A percentile compares a stretch with the other conserved stretches of the same genome.
Evolutionary conservation across 2,113 vertebrate genomes (phyloP).

Genomic region (Corapipo altera): DNA sequence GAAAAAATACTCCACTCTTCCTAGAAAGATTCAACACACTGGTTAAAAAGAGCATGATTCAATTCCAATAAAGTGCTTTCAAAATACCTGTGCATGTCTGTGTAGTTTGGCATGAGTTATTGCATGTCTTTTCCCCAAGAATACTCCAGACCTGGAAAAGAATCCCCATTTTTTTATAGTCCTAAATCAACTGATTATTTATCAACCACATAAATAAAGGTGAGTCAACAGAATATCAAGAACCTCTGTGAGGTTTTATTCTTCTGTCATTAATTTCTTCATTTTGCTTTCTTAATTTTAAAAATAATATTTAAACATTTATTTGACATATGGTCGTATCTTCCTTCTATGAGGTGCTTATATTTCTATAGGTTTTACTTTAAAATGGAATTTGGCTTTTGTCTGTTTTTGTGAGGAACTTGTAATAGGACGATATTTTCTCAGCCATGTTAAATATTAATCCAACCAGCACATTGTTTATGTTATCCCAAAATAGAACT

Average conservation of each 20-base stretch:
- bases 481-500: conserved; percentile 11
- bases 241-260: background rate
- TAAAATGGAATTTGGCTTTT: background rate
- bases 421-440: background rate
- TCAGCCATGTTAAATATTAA: conserved; percentile 52
- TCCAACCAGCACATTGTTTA: conserved; percentile 15
- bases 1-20: background rate
- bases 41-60: background rate
- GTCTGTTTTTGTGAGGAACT: background rate
- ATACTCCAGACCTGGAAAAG: background rate
- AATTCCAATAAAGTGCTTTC: background rate
- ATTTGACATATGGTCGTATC: background rate
- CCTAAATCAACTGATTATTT: background rate
- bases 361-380: background rate
- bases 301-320: background rate
- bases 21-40: background rate
- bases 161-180: background rate
- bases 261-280: background rate
- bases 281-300: background rate
- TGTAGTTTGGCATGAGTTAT: background rate
- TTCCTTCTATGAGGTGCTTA: background rate
- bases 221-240: background rate
- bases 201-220: background rate
- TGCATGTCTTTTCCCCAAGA: background rate
- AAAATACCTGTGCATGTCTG: background rate